phyloP scores from a whole-genome alignment of 2,888 invertebrate genomes.

The Drosophila kambysellisi region DNA sequence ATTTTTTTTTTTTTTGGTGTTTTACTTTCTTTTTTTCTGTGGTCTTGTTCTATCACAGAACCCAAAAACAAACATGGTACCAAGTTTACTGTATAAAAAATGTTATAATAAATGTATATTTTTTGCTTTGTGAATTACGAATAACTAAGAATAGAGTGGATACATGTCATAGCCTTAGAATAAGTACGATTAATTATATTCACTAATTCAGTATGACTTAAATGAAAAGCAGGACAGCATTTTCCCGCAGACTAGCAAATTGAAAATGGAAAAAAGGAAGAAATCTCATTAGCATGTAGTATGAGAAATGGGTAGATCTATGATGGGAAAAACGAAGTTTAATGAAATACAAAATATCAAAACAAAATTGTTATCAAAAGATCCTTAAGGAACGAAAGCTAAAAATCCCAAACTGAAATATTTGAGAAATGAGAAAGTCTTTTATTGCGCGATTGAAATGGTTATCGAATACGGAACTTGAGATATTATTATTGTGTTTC shows the following conservation, averaged over 20 bases:
- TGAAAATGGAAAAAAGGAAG: background rate
- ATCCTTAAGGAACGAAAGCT: constrained; percentile 10
- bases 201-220: constrained; percentile 55
- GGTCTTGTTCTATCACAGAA: constrained; percentile 30
- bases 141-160: constrained; percentile 43
- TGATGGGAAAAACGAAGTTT: constrained; percentile 1
- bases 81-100: constrained; percentile 44
- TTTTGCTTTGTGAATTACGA: constrained; percentile 41
- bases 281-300: constrained; percentile 16
- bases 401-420: constrained; percentile 18
- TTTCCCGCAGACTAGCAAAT: constrained; percentile 12
- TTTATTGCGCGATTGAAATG: constrained; percentile 21
- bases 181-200: constrained; percentile 53
- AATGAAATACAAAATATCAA: constrained; percentile 40
- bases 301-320: constrained; percentile 10
- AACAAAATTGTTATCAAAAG: constrained; percentile 44
- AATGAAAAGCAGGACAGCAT: constrained; percentile 21
- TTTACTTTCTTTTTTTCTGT: constrained; percentile 10
- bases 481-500: constrained; percentile 51
- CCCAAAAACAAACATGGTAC: constrained; percentile 44
- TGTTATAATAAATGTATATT: constrained; percentile 33
- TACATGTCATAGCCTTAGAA: constrained; percentile 73
- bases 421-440: constrained; percentile 9
- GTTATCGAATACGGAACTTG: constrained; percentile 23
- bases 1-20: constrained; percentile 8